Conservation (phyloP, 2,797 vertebrate species). For the Pelobates cultripes region DNA sequence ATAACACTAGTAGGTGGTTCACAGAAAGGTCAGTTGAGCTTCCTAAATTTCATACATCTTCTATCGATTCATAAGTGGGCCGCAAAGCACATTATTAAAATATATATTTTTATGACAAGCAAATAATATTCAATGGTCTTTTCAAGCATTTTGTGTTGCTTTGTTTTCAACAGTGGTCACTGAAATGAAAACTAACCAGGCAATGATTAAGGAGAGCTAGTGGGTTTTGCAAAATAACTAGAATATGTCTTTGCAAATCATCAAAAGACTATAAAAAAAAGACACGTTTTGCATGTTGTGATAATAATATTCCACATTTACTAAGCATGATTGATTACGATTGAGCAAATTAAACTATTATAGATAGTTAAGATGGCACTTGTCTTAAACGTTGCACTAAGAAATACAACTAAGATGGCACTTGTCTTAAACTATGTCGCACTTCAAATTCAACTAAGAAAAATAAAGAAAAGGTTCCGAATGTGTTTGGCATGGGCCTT, state of each 20-base stretch:
- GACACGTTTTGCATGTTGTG: no score
- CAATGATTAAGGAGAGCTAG: background rate
- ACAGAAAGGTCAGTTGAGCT: constrained; percentile 58
- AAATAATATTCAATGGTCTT: constrained; percentile 38
- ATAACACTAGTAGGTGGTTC: constrained; percentile 59
- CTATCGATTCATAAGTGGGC: constrained; percentile 44
- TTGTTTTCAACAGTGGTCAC: background rate
- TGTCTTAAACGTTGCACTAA: no score
- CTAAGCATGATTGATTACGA: no score
- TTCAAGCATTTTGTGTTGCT: background rate
- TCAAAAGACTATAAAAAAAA: no score
- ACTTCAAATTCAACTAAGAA: no score
- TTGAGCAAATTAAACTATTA: no score
- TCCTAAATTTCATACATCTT: constrained; percentile 42
- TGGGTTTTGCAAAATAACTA: background rate
- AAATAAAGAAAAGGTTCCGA: no score
- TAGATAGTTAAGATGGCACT: no score
- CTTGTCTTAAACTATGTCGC: no score
- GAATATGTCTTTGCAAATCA: background rate
- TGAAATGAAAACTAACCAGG: background rate
- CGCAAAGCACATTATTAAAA: constrained; percentile 45
- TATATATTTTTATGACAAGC: constrained; percentile 8
- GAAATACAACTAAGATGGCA: no score
- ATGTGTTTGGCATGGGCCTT: no score
- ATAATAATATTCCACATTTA: no score